Base-by-base conservation (phyloP, 2,797 vertebrate species). In the Echeneis naucrates region DNA sequence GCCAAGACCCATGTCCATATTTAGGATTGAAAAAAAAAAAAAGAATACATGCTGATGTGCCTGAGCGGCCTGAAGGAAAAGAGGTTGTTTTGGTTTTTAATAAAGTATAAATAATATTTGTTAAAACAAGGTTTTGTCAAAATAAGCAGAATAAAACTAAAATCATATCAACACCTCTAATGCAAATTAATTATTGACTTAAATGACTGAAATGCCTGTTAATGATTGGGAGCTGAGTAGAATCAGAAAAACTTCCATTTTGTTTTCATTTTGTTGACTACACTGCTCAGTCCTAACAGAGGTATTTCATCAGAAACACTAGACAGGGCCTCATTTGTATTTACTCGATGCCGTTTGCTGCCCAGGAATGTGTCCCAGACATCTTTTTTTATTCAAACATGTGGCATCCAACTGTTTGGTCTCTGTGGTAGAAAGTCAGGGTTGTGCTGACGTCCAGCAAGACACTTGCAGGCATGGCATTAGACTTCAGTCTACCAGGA, bases 401-500 rank as follows among this genome's bases (percentile, higher is more conserved):
- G 70, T 72, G 81, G 81, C 52, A 65, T 72, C 63, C 62, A 58
- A 71, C 56, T 59, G 75, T 45, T 53, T 72, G 61, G 77, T 58
- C 26, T 70, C 52, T 62, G 44, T 21, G 67, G 47, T 82, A 86
- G 77, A 89, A 88, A 92, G 64, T 51, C 57, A 68, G 59, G 59
- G 68, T 80, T 73, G 73, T 30, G 42, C 38, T 86, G 66, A 72
- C 35, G 50, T 78, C 77, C 68, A 48, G 21, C 19, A 19, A 35
- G 56, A 81, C 53, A 61, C 69, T 47, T 68, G 61, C 33, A 67
- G 52, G 64, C 17, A 10, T 33, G 37, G 30, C 74, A 75, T 70
- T 77, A 78, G 88, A 84, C 81, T 56, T 61, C 54, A 84, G 52
- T 68, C 65, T 68, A 51, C 77, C 48, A 66, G 50, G 37, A 80